Conservation (phyloP, 2,113 vertebrate genomes). For the Siniperca knerii region DNA sequence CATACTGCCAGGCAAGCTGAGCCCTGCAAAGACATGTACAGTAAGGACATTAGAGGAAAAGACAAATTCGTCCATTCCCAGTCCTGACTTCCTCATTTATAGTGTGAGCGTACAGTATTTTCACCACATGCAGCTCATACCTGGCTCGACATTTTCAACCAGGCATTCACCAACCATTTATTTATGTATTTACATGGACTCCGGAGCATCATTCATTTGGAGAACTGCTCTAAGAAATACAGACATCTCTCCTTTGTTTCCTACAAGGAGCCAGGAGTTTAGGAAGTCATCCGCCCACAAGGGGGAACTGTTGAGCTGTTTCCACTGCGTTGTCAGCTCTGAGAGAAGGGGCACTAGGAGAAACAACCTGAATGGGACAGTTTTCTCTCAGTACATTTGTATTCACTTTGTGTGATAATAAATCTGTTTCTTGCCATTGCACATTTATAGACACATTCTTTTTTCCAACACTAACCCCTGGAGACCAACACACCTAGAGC, state of each 20-base stretch:
- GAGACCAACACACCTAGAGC: not conserved
- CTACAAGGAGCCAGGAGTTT: not conserved
- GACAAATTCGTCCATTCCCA: not conserved
- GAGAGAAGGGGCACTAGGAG: not conserved
- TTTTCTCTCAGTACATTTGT: not conserved
- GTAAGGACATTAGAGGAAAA: not conserved
- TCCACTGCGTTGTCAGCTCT: not conserved
- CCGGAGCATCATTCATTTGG: not conserved
- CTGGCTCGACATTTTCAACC: not conserved
- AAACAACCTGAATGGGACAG: no score
- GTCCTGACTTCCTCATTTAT: constrained; percentile 3
- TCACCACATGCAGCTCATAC: not conserved
- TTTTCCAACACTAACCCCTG: not conserved
- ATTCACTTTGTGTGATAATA: not conserved
- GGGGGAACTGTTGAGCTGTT: constrained; percentile 35
- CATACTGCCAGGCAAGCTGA: not conserved
- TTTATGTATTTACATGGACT: not conserved
- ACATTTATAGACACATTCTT: no score
- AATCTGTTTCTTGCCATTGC: not conserved
- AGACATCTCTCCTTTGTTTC: not conserved
- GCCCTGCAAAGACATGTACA: not conserved
- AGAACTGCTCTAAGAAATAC: not conserved
- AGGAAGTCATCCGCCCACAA: constrained; percentile 21
- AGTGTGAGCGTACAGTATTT: not conserved
- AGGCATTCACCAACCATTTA: not conserved